Conservation (phyloP, 1,140 invertebrate species). For the Drosophila sulfurigaster region DNA sequence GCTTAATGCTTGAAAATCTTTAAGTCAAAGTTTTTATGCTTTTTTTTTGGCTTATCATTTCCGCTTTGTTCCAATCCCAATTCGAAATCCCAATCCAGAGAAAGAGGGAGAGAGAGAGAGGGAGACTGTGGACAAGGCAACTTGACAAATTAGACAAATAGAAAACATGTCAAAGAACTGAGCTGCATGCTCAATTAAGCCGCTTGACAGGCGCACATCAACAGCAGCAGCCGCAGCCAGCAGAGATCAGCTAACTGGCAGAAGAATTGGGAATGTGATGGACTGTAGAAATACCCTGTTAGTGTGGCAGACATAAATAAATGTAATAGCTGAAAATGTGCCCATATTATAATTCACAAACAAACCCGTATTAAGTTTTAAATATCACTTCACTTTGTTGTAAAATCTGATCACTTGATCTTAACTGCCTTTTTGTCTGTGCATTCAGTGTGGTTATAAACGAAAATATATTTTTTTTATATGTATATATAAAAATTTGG, state of each 20-base stretch:
- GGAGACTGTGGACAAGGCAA: conserved; percentile 43
- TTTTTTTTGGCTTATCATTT: conserved; percentile 69
- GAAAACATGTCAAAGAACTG: conserved; percentile 81
- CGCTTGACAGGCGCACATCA: conserved; percentile 52
- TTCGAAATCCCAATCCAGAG: background rate
- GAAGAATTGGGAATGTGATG: background rate
- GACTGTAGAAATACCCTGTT: conserved; percentile 21
- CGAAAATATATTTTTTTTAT: too few relatives aligned
- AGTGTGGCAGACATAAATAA: background rate
- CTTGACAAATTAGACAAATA: conserved; percentile 81
- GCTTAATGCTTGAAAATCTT: conserved; percentile 17
- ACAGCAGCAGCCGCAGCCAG: conserved; percentile 19
- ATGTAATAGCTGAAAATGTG: background rate
- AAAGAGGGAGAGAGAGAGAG: too few relatives aligned
- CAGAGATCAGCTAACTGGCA: conserved; percentile 1
- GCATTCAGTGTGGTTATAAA: too few relatives aligned
- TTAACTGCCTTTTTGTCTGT: too few relatives aligned
- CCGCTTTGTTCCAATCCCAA: conserved; percentile 48
- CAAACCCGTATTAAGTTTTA: too few relatives aligned
- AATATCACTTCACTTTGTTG: too few relatives aligned
- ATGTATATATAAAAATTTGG: too few relatives aligned
- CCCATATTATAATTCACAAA: too few relatives aligned
- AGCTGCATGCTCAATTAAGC: conserved; percentile 73
- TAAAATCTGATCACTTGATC: too few relatives aligned
- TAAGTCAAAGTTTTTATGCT: background rate